Percentiles rank a stretch among this genome's conserved stretches.
Evolutionary conservation across 2,113 vertebrate genomes (phyloP).

Genomic region (Henicopernis longicauda): DNA sequence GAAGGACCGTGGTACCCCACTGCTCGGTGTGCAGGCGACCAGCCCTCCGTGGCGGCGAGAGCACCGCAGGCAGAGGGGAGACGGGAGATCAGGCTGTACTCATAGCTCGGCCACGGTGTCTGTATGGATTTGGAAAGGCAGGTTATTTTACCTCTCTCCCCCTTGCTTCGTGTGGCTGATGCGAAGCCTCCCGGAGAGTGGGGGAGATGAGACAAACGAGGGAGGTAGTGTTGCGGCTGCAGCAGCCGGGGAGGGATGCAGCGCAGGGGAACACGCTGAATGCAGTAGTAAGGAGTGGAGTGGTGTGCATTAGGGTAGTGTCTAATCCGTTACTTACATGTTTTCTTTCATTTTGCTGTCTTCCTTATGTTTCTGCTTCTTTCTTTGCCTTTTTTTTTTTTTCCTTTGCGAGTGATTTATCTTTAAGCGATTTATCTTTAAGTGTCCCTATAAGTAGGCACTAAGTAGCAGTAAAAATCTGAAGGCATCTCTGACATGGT

Average conservation of each 20-base stretch:
- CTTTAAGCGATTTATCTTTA: not conserved
- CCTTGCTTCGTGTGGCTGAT: not conserved
- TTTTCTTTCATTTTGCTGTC: not conserved
- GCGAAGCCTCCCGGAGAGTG: not conserved
- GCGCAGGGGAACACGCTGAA: not conserved
- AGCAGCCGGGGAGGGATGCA: not conserved
- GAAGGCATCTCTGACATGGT: not conserved
- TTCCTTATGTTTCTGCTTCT: not conserved
- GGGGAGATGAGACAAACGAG: accelerated
- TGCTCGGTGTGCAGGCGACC: not conserved
- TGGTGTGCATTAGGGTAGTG: not conserved
- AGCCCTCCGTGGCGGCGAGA: not conserved
- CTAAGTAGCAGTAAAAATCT: not conserved
- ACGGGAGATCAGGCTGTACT: not conserved
- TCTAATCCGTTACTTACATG: not conserved
- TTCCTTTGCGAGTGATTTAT: not conserved
- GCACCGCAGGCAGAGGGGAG: accelerated
- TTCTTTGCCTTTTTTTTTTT: not conserved
- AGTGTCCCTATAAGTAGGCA: not conserved
- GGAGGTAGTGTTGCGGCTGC: not conserved
- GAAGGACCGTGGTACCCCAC: not conserved
- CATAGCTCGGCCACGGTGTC: accelerated
- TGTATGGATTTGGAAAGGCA: accelerated
- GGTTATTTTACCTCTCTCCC: not conserved
- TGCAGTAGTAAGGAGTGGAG: not conserved